phyloP scores from a whole-genome alignment of 2,797 vertebrate genomes.

The Falco biarmicus region DNA sequence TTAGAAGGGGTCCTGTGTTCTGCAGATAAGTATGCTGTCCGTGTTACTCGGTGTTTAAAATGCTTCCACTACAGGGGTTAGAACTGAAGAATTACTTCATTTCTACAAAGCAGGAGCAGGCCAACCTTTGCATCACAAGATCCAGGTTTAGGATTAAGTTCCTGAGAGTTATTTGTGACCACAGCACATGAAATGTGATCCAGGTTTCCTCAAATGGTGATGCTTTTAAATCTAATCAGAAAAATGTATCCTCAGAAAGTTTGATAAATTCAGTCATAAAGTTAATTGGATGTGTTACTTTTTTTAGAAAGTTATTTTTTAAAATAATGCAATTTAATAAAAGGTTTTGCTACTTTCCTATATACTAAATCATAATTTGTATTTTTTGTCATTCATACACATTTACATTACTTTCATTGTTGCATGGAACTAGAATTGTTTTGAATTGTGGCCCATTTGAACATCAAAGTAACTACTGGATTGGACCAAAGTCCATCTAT shows the following conservation, averaged over 20 bases:
- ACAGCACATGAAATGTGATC: neutral
- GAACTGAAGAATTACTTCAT: slow-evolving; percentile 22
- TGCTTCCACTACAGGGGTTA: slow-evolving; percentile 5
- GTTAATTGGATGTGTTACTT: neutral
- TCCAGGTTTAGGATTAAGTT: neutral
- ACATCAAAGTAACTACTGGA: neutral
- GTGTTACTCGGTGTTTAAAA: slow-evolving; percentile 39
- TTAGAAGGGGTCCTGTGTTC: slow-evolving; percentile 1
- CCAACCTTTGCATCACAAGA: neutral
- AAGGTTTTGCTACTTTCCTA: neutral
- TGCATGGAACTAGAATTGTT: neutral
- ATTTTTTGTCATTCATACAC: neutral
- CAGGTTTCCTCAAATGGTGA: neutral
- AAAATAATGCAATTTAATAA: neutral
- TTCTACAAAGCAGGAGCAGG: neutral
- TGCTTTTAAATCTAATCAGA: neutral
- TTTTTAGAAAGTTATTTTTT: neutral
- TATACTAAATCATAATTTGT: neutral
- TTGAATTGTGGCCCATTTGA: neutral
- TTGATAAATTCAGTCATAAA: neutral
- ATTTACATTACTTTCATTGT: neutral
- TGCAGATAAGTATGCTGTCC: slow-evolving; percentile 42
- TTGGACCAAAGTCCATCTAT: neutral
- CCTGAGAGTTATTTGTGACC: neutral
- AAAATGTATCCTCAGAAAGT: neutral